These are phyloP conservation scores for Lophotriccus pileatus DNA, from an alignment of 2,797 vertebrate species.

Conservation along the genomic window DNA sequence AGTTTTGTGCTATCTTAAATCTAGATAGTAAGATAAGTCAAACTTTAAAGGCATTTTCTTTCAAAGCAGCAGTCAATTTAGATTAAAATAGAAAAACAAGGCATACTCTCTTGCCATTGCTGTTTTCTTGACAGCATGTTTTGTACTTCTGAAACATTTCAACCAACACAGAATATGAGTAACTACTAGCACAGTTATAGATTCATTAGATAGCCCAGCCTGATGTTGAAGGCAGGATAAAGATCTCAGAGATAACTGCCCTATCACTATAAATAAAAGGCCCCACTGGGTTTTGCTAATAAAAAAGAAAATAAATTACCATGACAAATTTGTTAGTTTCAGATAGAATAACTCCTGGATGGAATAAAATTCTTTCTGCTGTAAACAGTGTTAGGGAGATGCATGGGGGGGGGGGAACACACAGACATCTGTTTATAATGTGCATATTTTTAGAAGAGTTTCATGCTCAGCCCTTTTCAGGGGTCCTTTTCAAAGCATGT, in stretches of 20 bases:
- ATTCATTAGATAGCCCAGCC: constrained; percentile 80
- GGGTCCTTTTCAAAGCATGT: constrained; percentile 30
- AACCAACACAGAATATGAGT: constrained; percentile 29
- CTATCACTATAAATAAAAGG: constrained; percentile 70
- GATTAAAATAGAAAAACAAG: constrained; percentile 75
- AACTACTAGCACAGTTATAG: constrained; percentile 68
- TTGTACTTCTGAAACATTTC: constrained; percentile 62
- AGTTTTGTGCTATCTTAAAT: constrained; percentile 60
- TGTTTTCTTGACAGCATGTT: constrained; percentile 76
- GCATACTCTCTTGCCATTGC: constrained; percentile 45
- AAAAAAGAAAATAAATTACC: constrained; percentile 79
- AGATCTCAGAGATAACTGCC: constrained; percentile 73
- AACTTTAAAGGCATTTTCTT: constrained; percentile 72
- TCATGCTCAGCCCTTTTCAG: constrained; percentile 45
- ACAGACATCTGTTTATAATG: constrained; percentile 52
- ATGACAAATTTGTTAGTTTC: constrained; percentile 72
- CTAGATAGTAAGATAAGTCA: constrained; percentile 59
- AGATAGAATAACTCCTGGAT: constrained; percentile 67
- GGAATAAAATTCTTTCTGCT: constrained; percentile 62
- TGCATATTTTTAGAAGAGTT: constrained; percentile 58
- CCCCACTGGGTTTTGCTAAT: constrained; percentile 74
- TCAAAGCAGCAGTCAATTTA: constrained; percentile 75
- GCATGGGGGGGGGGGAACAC: constrained; percentile 8
- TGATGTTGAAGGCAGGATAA: constrained; percentile 74
- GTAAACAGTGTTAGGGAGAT: constrained; percentile 57